phyloP scores from a whole-genome alignment of 2,888 invertebrate species.

The Craniophora ligustri region DNA sequence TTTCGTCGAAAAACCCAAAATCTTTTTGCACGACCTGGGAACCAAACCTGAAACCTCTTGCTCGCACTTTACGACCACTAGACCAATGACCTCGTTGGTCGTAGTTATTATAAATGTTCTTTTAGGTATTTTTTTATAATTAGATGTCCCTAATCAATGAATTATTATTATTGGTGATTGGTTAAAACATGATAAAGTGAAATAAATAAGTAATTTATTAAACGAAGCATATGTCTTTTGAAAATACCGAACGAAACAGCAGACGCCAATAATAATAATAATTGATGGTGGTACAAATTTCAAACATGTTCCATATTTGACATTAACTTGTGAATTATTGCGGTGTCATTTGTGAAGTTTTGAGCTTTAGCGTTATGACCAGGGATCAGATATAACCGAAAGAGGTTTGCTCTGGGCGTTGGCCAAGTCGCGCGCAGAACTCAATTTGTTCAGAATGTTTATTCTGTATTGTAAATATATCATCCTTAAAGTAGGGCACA shows the following conservation, averaged over 20 bases:
- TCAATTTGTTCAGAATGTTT: conserved; percentile 64
- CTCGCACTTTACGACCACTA: too few species aligned
- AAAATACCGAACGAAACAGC: conserved; percentile 65
- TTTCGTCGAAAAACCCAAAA: too few species aligned
- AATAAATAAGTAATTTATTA: conserved; percentile 48
- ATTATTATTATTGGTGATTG: too few species aligned
- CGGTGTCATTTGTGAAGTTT: conserved; percentile 86
- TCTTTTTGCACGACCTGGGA: too few species aligned
- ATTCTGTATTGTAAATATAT: conserved; percentile 44
- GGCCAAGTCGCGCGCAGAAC: conserved; percentile 62
- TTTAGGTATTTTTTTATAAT: too few species aligned
- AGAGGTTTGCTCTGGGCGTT: conserved; percentile 65
- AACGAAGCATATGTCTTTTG: conserved; percentile 55
- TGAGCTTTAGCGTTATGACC: conserved; percentile 70
- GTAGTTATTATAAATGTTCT: too few species aligned
- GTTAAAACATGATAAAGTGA: too few species aligned
- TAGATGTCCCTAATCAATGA: too few species aligned
- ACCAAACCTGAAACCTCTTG: too few species aligned
- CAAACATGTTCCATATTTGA: conserved; percentile 83
- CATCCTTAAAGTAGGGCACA: conserved; percentile 3
- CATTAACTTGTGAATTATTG: conserved; percentile 86
- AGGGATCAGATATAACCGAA: conserved; percentile 68
- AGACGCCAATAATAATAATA: conserved; percentile 74
- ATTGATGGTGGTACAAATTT: conserved; percentile 80
- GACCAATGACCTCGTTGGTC: too few species aligned